Conservation (phyloP, 2,113 vertebrate species). For the Cyanistes caeruleus region DNA sequence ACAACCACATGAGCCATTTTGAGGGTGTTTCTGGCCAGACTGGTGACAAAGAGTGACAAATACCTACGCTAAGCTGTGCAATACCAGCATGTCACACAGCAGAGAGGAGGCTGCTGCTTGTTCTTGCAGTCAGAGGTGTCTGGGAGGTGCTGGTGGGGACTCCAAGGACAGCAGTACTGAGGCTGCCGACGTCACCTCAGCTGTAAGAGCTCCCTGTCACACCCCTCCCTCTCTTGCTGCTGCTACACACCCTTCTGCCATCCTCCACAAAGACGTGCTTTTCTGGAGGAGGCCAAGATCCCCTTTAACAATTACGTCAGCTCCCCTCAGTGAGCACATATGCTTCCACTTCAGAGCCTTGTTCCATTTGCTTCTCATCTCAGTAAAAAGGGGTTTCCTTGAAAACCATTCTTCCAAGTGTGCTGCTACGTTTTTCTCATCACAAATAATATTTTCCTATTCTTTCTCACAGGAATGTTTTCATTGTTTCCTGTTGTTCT, state of each 20-base stretch:
- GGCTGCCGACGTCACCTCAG: not conserved
- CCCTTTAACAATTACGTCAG: conserved; percentile 19
- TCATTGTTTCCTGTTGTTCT: not conserved
- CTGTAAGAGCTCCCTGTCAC: not conserved
- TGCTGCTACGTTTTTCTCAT: not conserved
- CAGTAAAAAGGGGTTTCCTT: conserved; percentile 41
- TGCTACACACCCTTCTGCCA: not conserved
- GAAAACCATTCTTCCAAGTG: not conserved
- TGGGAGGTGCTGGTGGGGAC: not conserved
- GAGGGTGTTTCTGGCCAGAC: not conserved
- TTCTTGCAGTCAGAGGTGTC: not conserved
- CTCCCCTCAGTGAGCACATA: conserved; percentile 1
- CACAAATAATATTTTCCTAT: not conserved
- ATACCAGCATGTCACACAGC: not conserved
- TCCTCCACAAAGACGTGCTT: not conserved
- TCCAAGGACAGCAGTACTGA: not conserved
- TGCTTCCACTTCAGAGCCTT: conserved; percentile 59
- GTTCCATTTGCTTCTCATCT: conserved; percentile 26
- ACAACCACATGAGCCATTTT: not conserved
- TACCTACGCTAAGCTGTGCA: not conserved
- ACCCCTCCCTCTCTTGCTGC: not conserved
- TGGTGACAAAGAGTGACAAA: not conserved
- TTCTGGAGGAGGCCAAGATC: not conserved
- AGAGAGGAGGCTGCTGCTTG: not conserved
- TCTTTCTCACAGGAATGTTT: not conserved